Percentiles rank a stretch among this genome's conserved stretches.
phyloP scores from a whole-genome alignment of 1,140 invertebrate species.

The Pemphigus obesinymphae region DNA sequence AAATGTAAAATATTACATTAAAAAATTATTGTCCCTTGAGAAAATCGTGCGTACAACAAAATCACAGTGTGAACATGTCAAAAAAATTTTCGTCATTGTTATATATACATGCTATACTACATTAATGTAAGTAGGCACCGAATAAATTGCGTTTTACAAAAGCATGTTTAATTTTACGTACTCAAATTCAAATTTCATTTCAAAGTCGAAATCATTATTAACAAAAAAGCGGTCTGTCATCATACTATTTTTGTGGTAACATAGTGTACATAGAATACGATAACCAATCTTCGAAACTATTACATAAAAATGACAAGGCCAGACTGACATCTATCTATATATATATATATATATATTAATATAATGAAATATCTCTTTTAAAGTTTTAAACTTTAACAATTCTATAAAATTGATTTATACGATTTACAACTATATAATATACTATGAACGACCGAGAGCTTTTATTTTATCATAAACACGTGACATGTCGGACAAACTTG shows the following conservation, averaged over 20 bases:
- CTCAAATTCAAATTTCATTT: not conserved
- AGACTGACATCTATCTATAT: no score
- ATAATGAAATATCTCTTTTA: not conserved
- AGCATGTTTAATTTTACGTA: no score
- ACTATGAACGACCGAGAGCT: not conserved
- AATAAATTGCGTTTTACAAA: no score
- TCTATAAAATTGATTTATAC: conserved; percentile 9
- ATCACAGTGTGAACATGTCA: no score
- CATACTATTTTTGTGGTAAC: conserved; percentile 1
- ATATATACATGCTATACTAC: no score
- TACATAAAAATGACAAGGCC: not conserved
- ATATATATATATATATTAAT: no score
- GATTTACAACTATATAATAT: not conserved
- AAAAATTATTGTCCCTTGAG: no score
- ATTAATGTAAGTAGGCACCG: no score
- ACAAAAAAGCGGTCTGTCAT: no score
- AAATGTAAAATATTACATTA: no score
- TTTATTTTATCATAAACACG: not conserved
- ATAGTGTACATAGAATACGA: not conserved
- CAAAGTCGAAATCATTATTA: not conserved
- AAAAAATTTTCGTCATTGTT: no score
- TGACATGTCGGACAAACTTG: conserved; percentile 3
- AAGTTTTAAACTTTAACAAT: conserved; percentile 10
- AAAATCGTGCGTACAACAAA: no score
- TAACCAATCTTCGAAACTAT: not conserved